These are phyloP conservation scores for Scaptomyza reducta DNA, from an alignment of 2,888 invertebrate genomes.

Conservation along the genomic window DNA sequence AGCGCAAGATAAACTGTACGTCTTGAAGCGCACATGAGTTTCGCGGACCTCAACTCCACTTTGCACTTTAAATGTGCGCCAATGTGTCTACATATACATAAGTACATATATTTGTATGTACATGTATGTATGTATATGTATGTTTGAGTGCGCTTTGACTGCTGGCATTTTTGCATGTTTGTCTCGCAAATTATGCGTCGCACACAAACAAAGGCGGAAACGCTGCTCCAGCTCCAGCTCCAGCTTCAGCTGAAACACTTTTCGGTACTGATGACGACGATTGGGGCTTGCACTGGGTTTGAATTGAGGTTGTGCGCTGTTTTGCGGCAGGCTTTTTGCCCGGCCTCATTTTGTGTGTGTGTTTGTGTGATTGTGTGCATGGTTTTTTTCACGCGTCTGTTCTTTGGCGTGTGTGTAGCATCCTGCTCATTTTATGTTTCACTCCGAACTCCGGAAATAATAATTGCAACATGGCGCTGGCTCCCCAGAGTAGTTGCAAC, in stretches of 20 bases:
- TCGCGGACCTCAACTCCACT: slow-evolving; percentile 52
- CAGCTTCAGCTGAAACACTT: slow-evolving; percentile 48
- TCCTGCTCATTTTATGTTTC: slow-evolving; percentile 77
- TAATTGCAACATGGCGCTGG: slow-evolving; percentile 75
- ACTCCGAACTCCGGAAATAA: slow-evolving; percentile 73
- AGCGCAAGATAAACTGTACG: slow-evolving; percentile 70
- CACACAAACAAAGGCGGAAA: slow-evolving; percentile 76
- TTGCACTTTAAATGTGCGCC: slow-evolving; percentile 70
- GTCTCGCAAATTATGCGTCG: slow-evolving; percentile 78
- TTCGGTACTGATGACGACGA: slow-evolving; percentile 47
- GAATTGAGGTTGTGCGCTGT: slow-evolving; percentile 38
- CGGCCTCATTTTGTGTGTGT: slow-evolving; percentile 14
- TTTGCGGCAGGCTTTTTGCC: slow-evolving; percentile 16
- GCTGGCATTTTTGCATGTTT: slow-evolving; percentile 75
- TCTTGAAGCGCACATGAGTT: slow-evolving; percentile 64
- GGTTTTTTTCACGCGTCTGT: slow-evolving; percentile 45
- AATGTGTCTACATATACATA: slow-evolving; percentile 50
- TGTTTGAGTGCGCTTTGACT: slow-evolving; percentile 55
- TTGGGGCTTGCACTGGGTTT: slow-evolving; percentile 24
- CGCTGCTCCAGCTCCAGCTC: slow-evolving; percentile 13
- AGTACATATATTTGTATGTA: slow-evolving; percentile 11
- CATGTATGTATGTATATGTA: slow-evolving; percentile 8
- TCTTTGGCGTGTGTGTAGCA: slow-evolving; percentile 43
- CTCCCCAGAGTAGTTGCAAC: slow-evolving; percentile 40
- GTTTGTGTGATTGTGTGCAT: background rate